Percentiles rank a stretch among this genome's conserved stretches.
These are phyloP conservation scores for Mythimna vitellina DNA, from an alignment of 2,888 invertebrate species.

Conservation along the genomic window DNA sequence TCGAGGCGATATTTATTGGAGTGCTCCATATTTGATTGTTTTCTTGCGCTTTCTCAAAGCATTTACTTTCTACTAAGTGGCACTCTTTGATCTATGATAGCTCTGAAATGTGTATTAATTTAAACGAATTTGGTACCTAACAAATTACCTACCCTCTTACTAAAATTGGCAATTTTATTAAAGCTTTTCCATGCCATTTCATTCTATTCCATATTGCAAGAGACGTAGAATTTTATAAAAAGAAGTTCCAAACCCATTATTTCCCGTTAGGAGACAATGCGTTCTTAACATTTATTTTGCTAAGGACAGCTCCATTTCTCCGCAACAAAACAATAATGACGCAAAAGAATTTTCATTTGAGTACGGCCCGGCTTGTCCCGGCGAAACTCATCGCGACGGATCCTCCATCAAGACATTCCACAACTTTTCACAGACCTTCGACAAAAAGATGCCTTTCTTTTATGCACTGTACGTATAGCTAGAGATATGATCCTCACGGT, in stretches of 20 bases:
- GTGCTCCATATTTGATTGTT: conserved; percentile 47
- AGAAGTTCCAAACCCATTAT: conserved; percentile 47
- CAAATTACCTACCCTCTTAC: conserved; percentile 1
- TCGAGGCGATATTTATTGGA: conserved; percentile 70
- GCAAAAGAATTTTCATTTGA: conserved; percentile 87
- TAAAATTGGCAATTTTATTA: conserved; percentile 22
- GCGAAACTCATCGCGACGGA: conserved; percentile 73
- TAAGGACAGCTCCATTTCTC: conserved; percentile 70
- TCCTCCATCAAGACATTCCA: conserved; percentile 84
- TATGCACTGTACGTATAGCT: conserved; percentile 68
- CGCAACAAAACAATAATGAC: conserved; percentile 83
- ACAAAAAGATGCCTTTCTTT: conserved; percentile 76
- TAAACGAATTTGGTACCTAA: neutral
- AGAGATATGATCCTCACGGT: conserved; percentile 60
- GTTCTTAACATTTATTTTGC: conserved; percentile 66
- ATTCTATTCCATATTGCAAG: conserved; percentile 26
- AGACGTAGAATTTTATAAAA: conserved; percentile 43
- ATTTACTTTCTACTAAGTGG: conserved; percentile 14
- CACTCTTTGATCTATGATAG: conserved; percentile 17
- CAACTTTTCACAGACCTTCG: conserved; percentile 81
- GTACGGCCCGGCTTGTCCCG: conserved; percentile 74
- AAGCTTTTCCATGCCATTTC: conserved; percentile 13
- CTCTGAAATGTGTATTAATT: conserved; percentile 7
- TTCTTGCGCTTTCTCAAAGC: conserved; percentile 16
- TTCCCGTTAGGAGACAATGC: conserved; percentile 58